phyloP scores from a whole-genome alignment of 30 jellyfish, hydroid and myxozoan species.

The Nemopilema nomurai region DNA sequence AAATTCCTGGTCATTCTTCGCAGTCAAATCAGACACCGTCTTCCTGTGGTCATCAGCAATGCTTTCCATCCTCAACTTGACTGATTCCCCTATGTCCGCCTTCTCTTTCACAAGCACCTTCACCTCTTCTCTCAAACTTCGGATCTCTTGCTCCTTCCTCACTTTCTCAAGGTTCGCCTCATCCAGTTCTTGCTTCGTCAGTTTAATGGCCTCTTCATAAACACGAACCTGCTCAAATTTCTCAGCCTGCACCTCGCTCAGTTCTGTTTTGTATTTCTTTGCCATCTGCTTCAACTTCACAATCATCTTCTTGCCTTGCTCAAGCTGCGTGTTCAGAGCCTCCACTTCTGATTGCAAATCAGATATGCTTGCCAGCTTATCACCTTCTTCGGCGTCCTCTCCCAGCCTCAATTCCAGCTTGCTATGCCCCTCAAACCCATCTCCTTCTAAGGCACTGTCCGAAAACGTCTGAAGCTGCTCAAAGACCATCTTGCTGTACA shows the following conservation, averaged over 20 bases:
- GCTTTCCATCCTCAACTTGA: constrained; percentile 15
- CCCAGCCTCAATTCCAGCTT: constrained; percentile 44
- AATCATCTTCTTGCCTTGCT: constrained; percentile 34
- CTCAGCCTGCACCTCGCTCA: constrained; percentile 56
- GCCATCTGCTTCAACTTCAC: constrained; percentile 58
- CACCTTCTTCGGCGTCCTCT: constrained; percentile 47
- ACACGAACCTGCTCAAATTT: constrained; percentile 55
- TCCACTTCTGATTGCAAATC: constrained; percentile 40
- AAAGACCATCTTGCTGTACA: constrained; percentile 34
- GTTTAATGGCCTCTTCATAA: constrained; percentile 41
- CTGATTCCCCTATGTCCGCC: constrained; percentile 23
- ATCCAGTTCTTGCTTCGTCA: constrained; percentile 33
- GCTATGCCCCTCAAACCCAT: constrained; percentile 34
- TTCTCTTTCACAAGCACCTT: constrained; percentile 76
- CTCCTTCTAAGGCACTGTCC: constrained; percentile 55
- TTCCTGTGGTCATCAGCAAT: constrained; percentile 5
- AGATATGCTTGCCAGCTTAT: constrained; percentile 4
- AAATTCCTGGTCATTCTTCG: constrained; percentile 27
- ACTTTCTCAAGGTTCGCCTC: constrained; percentile 43
- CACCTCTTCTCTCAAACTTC: constrained; percentile 81
- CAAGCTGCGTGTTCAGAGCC: constrained; percentile 41
- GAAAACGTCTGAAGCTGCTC: constrained; percentile 68
- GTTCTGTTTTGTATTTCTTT: constrained; percentile 53
- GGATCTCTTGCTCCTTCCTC: constrained; percentile 61
- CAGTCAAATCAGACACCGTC: background rate